These are phyloP conservation scores for Enteromius thamalakanensis DNA, from an alignment of 2,797 vertebrate species.

Conservation along the genomic window DNA sequence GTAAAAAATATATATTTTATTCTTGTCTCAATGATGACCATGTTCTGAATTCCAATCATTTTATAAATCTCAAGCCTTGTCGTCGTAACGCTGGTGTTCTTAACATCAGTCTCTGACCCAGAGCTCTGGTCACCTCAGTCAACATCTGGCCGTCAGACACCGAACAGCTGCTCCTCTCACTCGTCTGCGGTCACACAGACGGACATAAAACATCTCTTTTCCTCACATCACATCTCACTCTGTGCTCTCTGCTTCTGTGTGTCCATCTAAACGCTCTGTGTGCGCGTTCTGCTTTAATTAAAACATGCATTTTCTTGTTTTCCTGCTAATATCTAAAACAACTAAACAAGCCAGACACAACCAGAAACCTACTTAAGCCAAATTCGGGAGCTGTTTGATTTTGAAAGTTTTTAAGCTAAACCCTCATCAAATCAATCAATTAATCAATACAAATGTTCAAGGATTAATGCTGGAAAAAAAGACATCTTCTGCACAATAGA, in stretches of 20 bases:
- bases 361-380: not conserved
- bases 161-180: constrained; percentile 41
- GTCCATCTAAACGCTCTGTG: not conserved
- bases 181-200: not conserved
- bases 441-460: not conserved
- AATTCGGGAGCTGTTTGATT: not conserved
- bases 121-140: constrained; percentile 39
- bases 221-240: not conserved
- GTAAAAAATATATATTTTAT: not conserved
- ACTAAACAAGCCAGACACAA: not conserved
- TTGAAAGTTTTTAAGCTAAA: not conserved
- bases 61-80: not conserved
- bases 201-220: not conserved
- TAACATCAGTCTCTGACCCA: constrained; percentile 34
- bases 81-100: not conserved
- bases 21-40: not conserved
- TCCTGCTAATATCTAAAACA: not conserved
- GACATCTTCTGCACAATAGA: not conserved
- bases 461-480: not conserved
- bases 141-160: constrained; percentile 46
- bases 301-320: not conserved
- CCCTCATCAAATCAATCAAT: not conserved
- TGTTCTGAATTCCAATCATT: not conserved
- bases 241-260: not conserved
- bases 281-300: not conserved